Percentiles rank a stretch among this genome's conserved stretches.
These are phyloP conservation scores for Emydoidea blandingii DNA, from an alignment of 2,797 vertebrate genomes.

Conservation along the genomic window DNA sequence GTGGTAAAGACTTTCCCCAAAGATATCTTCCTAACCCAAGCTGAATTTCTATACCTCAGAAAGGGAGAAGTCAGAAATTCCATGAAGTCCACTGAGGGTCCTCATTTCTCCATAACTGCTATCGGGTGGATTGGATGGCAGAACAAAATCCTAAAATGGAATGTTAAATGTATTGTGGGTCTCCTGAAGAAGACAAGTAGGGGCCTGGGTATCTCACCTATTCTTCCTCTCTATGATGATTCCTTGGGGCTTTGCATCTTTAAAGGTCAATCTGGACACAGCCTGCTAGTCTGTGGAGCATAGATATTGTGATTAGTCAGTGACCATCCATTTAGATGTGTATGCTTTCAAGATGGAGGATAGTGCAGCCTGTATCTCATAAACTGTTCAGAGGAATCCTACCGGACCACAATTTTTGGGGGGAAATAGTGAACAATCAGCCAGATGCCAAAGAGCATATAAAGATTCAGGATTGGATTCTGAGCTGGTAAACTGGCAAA, in stretches of 20 bases:
- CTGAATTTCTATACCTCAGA: background rate
- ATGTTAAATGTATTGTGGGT: background rate
- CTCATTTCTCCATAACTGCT: background rate
- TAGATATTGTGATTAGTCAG: conserved; percentile 1
- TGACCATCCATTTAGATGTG: conserved; percentile 43
- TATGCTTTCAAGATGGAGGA: conserved; percentile 42
- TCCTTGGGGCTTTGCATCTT: background rate
- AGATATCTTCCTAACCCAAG: background rate
- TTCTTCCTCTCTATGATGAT: conserved; percentile 8
- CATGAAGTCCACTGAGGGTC: background rate
- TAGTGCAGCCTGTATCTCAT: conserved; percentile 26
- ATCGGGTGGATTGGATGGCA: background rate
- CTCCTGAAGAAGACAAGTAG: background rate
- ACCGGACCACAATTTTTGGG: background rate
- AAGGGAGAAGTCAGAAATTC: background rate
- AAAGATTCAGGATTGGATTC: conserved; percentile 2
- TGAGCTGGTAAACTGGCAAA: background rate
- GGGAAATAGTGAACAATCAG: conserved; percentile 14
- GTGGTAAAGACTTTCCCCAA: background rate
- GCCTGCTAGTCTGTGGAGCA: conserved; percentile 10
- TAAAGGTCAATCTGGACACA: conserved; percentile 22
- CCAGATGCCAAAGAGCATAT: background rate
- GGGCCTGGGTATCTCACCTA: background rate
- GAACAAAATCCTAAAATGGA: background rate
- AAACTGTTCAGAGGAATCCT: conserved; percentile 31